Base-by-base conservation (phyloP, 2,113 vertebrate species). In the Nycticebus coucang region DNA sequence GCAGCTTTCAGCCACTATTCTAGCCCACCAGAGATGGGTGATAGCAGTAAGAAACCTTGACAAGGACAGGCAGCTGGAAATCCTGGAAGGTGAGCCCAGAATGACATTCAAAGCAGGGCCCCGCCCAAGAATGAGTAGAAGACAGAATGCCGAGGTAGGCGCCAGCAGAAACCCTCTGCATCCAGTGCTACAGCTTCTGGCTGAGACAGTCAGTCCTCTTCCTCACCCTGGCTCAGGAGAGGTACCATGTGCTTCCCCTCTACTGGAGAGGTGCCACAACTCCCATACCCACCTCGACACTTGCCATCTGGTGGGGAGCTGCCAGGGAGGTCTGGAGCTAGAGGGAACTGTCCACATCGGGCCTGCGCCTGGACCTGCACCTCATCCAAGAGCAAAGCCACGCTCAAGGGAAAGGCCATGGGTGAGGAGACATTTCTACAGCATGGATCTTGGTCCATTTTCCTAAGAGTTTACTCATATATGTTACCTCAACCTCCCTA, bases 241-340 rank as follows among this genome's bases (percentile, higher is more conserved):
- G 62, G 15, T 21, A n/a, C 33, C 0, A 0, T 14, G 33, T 1
- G 26, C 26, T 50, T 37, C 8, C 28, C 37, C 33, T 28, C 18
- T 12, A 9, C 26, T 55, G 37, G 18, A 69, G 50, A 60, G 33
- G 53, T 41, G 14, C 91, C 22, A 35, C 30, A 69, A 53, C 28
- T 50, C 62, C 68, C 69, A 78, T 18, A 37, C 8, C 71, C 15
- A 0, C 60, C 81, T 35, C 28, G 55, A 82, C 33, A 62, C 33
- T 11, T 33, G 37, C 59, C 74, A 15, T 8, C 78, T 66, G 21
- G 22, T 19, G 11, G 37, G 57, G 5, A 55, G 6, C 5, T 4
- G n/a, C 83, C 72, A 28, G 59, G 30, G 9, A 14, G 55, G 5
- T 35, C 24, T 4, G 0, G 21, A 82, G 53, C 53, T 50, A 8